Conservation (phyloP, 2,113 vertebrate genomes). For the Ciconia maguari region DNA sequence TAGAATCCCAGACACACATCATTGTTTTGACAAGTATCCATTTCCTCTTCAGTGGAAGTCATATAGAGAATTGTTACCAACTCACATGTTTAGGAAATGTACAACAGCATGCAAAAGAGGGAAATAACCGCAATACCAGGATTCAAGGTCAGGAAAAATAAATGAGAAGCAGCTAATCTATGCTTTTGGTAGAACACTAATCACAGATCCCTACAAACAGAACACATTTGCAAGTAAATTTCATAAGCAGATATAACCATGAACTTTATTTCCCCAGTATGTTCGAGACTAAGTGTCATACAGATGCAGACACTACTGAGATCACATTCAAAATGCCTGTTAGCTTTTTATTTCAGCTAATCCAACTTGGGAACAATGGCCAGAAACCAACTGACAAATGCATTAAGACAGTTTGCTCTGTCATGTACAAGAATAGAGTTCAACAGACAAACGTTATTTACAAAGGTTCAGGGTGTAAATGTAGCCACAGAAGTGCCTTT, state of each 20-base stretch:
- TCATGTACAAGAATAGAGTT: not conserved
- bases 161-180: not conserved
- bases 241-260: not conserved
- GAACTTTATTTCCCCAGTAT: not conserved
- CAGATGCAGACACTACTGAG: not conserved
- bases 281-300: not conserved
- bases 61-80: not conserved
- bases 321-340: not conserved
- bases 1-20: not conserved
- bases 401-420: not conserved
- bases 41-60: conserved; percentile 44
- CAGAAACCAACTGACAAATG: not conserved
- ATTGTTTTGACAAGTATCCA: conserved; percentile 30
- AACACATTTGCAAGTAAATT: not conserved
- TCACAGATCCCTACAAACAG: not conserved
- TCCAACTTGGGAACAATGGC: not conserved
- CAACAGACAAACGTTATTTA: not conserved
- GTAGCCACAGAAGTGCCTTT: not conserved
- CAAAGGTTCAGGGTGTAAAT: not conserved
- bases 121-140: not conserved
- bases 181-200: not conserved
- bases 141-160: not conserved
- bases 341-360: not conserved
- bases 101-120: not conserved
- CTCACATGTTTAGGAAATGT: not conserved